Conservation (phyloP, 1,140 invertebrate species). For the Drosophila sp. region DNA sequence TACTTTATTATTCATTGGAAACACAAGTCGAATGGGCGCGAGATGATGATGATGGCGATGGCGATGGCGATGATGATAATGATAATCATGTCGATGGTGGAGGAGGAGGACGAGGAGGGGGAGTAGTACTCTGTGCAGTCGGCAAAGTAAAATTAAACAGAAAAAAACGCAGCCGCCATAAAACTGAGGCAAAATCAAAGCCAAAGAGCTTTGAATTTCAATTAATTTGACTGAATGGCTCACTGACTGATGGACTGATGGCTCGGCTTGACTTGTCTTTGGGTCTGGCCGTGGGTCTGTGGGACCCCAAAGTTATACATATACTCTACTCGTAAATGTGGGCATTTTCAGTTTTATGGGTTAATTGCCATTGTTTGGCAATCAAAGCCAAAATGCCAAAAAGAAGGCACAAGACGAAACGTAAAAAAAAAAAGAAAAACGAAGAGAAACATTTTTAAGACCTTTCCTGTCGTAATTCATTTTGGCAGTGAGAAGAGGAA, state of each 20-base stretch:
- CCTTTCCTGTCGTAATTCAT: conserved; percentile 63
- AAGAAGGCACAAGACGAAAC: conserved; percentile 29
- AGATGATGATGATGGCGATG: conserved; percentile 33
- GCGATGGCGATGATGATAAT: conserved; percentile 15
- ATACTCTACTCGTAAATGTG: conserved; percentile 58
- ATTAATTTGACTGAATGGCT: conserved; percentile 66
- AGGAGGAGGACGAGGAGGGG: neutral
- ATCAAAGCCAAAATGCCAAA: conserved; percentile 67
- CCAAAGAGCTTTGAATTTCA: conserved; percentile 72
- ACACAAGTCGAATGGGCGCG: conserved; percentile 46
- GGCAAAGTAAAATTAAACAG: conserved; percentile 68
- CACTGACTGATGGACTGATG: conserved; percentile 29
- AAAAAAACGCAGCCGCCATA: conserved; percentile 45
- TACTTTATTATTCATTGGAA: conserved; percentile 80
- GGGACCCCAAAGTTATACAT: conserved; percentile 1
- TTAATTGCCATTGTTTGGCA: conserved; percentile 77
- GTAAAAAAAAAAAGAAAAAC: neutral
- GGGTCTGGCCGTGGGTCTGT: neutral
- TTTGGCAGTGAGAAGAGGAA: conserved; percentile 34
- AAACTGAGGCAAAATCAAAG: conserved; percentile 65
- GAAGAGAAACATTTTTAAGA: neutral
- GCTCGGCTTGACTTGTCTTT: conserved; percentile 4
- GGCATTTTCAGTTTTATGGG: conserved; percentile 76
- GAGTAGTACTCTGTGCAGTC: conserved; percentile 17
- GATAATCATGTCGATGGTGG: neutral